Evolutionary conservation across 2,113 vertebrate species (phyloP).

Genomic region (Sterna hirundo): DNA sequence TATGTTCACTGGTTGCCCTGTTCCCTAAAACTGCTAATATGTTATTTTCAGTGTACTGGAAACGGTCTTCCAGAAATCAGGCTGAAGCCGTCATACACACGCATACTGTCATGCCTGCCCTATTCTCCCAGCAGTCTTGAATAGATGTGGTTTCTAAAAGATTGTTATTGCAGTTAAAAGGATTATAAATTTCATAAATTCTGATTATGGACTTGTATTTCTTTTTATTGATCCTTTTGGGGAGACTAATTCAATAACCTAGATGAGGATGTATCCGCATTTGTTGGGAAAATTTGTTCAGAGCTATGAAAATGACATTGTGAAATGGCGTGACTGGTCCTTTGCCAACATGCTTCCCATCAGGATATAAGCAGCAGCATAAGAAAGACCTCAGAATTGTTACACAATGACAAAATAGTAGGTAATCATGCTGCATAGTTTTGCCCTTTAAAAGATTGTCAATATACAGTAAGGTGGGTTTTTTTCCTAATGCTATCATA

Average conservation of each 20-base stretch:
- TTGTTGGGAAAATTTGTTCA: constrained; percentile 36
- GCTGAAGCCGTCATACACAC: background rate
- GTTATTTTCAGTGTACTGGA: background rate
- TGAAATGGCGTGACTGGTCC: constrained; percentile 44
- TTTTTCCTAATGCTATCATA: background rate
- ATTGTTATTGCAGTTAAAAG: constrained; percentile 19
- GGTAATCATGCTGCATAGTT: background rate
- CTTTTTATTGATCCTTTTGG: constrained; percentile 42
- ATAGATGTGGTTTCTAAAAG: constrained; percentile 20
- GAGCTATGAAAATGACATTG: constrained; percentile 37
- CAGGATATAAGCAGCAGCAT: background rate
- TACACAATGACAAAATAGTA: background rate
- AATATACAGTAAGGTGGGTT: background rate
- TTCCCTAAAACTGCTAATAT: background rate
- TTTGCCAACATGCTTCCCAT: constrained; percentile 50
- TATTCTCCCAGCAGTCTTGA: background rate
- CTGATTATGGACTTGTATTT: constrained; percentile 40
- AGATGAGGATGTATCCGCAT: background rate
- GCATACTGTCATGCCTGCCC: background rate
- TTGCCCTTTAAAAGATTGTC: background rate
- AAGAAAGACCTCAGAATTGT: background rate
- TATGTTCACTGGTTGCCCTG: background rate
- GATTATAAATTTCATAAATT: constrained; percentile 56
- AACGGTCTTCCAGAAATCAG: background rate
- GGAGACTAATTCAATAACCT: constrained; percentile 49